Base-by-base conservation (phyloP, 2,113 vertebrate genomes). In the Lamprotornis superbus region DNA sequence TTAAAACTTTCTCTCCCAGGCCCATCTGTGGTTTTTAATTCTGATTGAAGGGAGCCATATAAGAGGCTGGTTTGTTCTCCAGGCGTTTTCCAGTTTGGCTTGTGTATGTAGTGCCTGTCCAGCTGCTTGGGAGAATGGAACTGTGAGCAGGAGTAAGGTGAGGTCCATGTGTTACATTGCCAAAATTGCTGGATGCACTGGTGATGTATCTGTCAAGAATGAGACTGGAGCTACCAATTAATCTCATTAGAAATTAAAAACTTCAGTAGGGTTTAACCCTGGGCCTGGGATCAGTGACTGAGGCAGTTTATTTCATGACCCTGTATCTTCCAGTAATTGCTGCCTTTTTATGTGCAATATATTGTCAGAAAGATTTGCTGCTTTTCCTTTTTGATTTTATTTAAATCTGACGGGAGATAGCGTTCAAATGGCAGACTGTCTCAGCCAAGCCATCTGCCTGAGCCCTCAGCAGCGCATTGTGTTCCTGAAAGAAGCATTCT, bases 401-500 rank as follows among this genome's bases (percentile, higher is more conserved):
- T 80, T 22, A 50, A 80, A 55, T 80, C 33, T 50, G 76, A 59
- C 15, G 64, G 69, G 90, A 81, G 77, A 83, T 65, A 61, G 13
- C 28, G 76, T 85, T 83, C 71, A 18, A 50, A 69, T 49, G 55
- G 84, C 2, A 11, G 57, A 20, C 46, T 55, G 33, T n/a, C 53
- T 83, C 70, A 67, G 95, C 94, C 91, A 95, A 93, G 69, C 95
- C 95, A 94, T 88, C 93, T 95, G 90, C 89, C 64, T 6, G 39
- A 89, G 69, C 69, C 87, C 76, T 82, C 71, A 61, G 91, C 87
- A 39, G 59, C 0, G 7, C 88, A 86, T 92, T 94, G 90, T 93
- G 7, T 83, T 93, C 80, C 88, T 97, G 79, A 80, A 88, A 92
- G 89, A 52, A 83, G 88, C 78, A 0, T 82, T 82, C 65, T 81